A percentile compares a stretch with the other conserved stretches of the same genome.
Evolutionary conservation across 2,888 invertebrate species (phyloP).

Genomic region (Pediacus dermestoides): DNA sequence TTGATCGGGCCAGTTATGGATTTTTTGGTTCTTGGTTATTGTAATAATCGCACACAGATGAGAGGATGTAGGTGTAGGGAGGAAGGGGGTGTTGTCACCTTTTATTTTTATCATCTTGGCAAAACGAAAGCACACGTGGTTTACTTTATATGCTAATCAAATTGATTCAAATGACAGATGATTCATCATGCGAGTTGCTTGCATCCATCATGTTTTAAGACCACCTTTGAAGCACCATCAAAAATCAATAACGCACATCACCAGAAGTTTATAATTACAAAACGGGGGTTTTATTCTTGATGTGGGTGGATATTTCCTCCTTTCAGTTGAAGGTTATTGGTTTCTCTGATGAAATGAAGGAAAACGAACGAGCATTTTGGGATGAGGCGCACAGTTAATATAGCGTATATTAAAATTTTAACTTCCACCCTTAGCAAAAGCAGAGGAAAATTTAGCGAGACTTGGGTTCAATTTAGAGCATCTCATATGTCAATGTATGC

Average conservation of each 20-base stretch:
- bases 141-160: conserved; percentile 29
- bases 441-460: conserved; percentile 26
- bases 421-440: conserved; percentile 25
- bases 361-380: conserved; percentile 11
- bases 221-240: too few species aligned
- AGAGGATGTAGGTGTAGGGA: conserved; percentile 17
- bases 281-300: too few species aligned
- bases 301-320: too few species aligned
- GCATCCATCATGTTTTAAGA: too few species aligned
- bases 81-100: background rate
- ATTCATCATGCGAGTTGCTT: too few species aligned
- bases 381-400: conserved; percentile 28
- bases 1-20: conserved; percentile 41
- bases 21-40: conserved; percentile 29
- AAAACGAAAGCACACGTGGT: conserved; percentile 10
- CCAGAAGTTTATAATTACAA: too few species aligned
- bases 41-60: conserved; percentile 25
- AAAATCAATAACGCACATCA: too few species aligned
- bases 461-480: conserved; percentile 36
- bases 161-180: conserved; percentile 24
- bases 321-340: conserved; percentile 13
- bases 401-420: conserved; percentile 43
- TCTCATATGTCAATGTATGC: conserved; percentile 43
- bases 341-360: conserved; percentile 4
- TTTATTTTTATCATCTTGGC: conserved; percentile 1